Evolutionary conservation across 1,140 invertebrate genomes (phyloP), one percentile per base, ranked within the genome.

Genomic region (Pogonomyrmex barbatus): DNA sequence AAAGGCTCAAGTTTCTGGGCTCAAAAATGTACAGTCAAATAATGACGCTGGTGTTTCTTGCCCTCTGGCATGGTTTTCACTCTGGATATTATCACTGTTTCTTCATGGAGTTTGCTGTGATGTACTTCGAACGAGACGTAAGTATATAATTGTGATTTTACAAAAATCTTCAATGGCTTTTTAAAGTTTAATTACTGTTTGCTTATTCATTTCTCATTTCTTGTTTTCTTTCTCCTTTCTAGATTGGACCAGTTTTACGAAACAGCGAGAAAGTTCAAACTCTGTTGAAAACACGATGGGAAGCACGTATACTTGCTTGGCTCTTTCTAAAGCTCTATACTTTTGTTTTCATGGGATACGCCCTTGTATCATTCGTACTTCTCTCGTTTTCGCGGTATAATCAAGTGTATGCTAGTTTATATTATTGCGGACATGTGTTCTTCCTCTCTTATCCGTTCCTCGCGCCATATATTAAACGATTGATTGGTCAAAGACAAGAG

Each of bases 11-110:
- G 92, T 99, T 99, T 94, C 95, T 99, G 1, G 97, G 97, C 33
- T 99, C 98, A 93, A 96, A 97, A 47, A 95, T 97, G n/a, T 94
- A 97, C 5, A 99, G 98, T 77, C 98, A 99, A 94, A 93, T 96
- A 2, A 95, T 96, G 0, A 98, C 98, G 0, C 95, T 99, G 24
- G 60, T 97, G 0, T 99, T 99, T 94, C 96, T 99, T 10, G 98
- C 99, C 0, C 86, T 99, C 0, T 99, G 99, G 99, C 98, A 99
- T 93, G 99, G 99, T 17, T 96, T 98, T 58, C 97, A 98, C 90
- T 97, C 97, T 12, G 98, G 98, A 3, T 99, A 99, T 91, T 99
- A 99, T 92, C 95, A 98, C 87, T 97, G 97, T 63, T 99, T 99
- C 95, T 96, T 98, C 58, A 97, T 98, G 93, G 99, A 99, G 93